phyloP scores from a whole-genome alignment of 2,888 invertebrate species.

The Synergus itoensis region DNA sequence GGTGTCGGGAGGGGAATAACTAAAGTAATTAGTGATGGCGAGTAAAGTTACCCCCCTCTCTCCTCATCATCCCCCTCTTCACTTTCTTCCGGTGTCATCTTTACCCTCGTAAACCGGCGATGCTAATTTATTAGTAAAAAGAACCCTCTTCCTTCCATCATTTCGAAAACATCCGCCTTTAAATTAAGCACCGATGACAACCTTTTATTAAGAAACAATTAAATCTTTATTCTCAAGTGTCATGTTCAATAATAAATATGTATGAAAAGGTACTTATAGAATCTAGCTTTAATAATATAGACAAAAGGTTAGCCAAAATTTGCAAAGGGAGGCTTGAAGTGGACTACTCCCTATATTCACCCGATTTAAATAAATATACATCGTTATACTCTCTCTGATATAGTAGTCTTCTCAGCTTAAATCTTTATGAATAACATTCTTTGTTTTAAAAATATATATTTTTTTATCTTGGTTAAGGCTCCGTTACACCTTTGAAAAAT shows the following conservation, averaged over 20 bases:
- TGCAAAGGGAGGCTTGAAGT: too few species aligned
- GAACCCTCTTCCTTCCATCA: background rate
- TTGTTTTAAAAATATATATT: too few species aligned
- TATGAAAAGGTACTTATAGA: too few species aligned
- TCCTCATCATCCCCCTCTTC: background rate
- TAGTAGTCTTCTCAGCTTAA: too few species aligned
- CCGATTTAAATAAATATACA: too few species aligned
- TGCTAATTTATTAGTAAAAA: background rate
- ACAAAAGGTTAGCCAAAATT: too few species aligned
- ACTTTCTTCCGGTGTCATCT: constrained; percentile 1
- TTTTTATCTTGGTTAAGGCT: background rate
- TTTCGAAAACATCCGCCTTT: background rate
- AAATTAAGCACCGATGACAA: background rate
- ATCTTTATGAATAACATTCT: too few species aligned
- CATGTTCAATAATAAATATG: too few species aligned
- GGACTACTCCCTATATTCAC: too few species aligned
- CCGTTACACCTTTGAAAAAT: background rate
- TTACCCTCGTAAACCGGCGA: background rate
- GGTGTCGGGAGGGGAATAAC: constrained; percentile 63
- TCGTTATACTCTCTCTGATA: too few species aligned
- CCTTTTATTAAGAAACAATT: background rate
- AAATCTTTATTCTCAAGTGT: background rate
- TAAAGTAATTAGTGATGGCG: constrained; percentile 71
- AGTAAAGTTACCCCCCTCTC: background rate
- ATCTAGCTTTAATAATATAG: too few species aligned